Conservation (phyloP, 2,113 vertebrate species). For the Asarcornis scutulata region DNA sequence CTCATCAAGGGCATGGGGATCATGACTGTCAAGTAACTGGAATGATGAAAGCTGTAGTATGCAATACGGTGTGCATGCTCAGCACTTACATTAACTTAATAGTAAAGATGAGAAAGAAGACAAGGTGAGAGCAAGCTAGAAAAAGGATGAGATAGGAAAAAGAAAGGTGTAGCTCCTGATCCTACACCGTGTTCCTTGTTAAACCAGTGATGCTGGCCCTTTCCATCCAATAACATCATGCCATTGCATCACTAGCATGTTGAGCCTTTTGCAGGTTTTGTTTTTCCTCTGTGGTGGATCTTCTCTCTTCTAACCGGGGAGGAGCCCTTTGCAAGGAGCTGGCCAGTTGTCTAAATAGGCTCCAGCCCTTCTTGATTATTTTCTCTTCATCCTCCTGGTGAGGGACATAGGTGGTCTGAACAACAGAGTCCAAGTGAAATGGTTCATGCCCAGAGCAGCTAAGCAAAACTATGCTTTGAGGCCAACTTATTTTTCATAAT, state of each 20-base stretch:
- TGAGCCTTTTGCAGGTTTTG: conserved; percentile 10
- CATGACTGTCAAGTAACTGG: neutral
- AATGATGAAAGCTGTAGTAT: neutral
- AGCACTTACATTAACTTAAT: neutral
- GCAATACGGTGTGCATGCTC: neutral
- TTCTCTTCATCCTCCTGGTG: conserved; percentile 59
- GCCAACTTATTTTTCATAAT: conserved; percentile 67
- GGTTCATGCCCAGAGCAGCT: conserved; percentile 58
- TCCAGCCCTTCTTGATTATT: conserved; percentile 59
- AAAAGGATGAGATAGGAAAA: neutral
- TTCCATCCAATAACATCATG: neutral
- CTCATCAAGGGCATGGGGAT: neutral
- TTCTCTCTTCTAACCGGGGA: neutral
- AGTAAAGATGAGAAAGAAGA: neutral
- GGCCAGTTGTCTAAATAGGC: conserved; percentile 65
- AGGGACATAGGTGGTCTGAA: conserved; percentile 60
- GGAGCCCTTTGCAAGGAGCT: conserved; percentile 25
- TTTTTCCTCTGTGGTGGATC: conserved; percentile 47
- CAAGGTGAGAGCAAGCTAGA: neutral
- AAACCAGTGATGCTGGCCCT: neutral
- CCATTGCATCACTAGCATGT: neutral
- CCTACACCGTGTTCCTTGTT: accelerated
- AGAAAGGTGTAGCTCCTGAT: neutral
- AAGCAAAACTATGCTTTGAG: conserved; percentile 65
- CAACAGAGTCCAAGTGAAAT: conserved; percentile 47